phyloP scores from a whole-genome alignment of 2,888 invertebrate species.

The Seira sanloemensis region DNA sequence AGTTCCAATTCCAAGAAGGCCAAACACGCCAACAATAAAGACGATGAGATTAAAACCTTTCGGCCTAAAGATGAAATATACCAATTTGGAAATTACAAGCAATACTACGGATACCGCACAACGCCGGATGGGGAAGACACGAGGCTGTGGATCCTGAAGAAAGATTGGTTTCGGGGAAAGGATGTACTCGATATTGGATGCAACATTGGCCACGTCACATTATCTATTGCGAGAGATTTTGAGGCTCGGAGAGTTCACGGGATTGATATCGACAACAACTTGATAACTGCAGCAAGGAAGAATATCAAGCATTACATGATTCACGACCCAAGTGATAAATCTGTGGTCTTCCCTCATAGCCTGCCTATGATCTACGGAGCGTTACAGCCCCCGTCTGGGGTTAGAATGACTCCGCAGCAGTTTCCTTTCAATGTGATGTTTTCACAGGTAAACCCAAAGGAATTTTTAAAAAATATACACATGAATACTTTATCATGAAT shows the following conservation, averaged over 20 bases:
- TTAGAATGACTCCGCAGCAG: slow-evolving; percentile 74
- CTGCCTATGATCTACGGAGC: slow-evolving; percentile 92
- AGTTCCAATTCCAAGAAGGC: slow-evolving; percentile 57
- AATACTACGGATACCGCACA: slow-evolving; percentile 96
- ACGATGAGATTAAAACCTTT: slow-evolving; percentile 76
- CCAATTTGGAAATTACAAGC: slow-evolving; percentile 97
- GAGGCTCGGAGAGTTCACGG: slow-evolving; percentile 91
- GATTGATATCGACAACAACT: slow-evolving; percentile 93
- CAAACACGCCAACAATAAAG: slow-evolving; percentile 26
- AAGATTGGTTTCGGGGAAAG: slow-evolving; percentile 90
- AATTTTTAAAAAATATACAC: slow-evolving; percentile 15
- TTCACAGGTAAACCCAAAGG: slow-evolving; percentile 82
- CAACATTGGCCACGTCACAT: slow-evolving; percentile 96
- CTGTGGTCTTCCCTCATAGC: slow-evolving; percentile 85
- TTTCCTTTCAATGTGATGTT: slow-evolving; percentile 95
- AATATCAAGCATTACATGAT: slow-evolving; percentile 84
- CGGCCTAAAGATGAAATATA: slow-evolving; percentile 87
- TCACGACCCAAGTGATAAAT: slow-evolving; percentile 75
- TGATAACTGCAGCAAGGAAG: slow-evolving; percentile 86
- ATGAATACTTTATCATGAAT: neutral
- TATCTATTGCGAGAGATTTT: slow-evolving; percentile 91
- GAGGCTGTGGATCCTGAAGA: slow-evolving; percentile 88
- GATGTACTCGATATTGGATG: slow-evolving; percentile 98
- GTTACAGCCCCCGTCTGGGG: slow-evolving; percentile 79
- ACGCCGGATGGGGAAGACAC: slow-evolving; percentile 86